These are phyloP conservation scores for Botia almorhae DNA, from an alignment of 2,797 vertebrate genomes.

Conservation along the genomic window DNA sequence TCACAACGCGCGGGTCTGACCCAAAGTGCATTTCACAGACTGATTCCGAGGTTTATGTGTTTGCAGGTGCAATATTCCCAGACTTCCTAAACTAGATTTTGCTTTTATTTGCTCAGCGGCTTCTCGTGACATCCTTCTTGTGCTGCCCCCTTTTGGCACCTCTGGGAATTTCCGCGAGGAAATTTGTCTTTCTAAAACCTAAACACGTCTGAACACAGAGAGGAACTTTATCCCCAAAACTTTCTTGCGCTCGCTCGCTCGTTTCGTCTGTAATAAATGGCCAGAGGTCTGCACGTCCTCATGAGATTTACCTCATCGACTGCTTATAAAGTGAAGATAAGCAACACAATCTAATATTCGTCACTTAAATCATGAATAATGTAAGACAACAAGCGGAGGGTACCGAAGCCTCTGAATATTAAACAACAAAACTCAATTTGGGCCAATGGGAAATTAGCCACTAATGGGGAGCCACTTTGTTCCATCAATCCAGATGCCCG, in stretches of 20 bases:
- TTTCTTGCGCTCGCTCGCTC: slow-evolving; percentile 47
- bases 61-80: background rate
- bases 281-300: slow-evolving; percentile 49
- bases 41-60: slow-evolving; percentile 9
- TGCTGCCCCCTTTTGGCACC: slow-evolving; percentile 44
- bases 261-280: slow-evolving; percentile 66
- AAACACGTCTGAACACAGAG: slow-evolving; percentile 26
- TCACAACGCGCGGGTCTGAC: slow-evolving; percentile 26
- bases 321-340: slow-evolving; percentile 70
- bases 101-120: slow-evolving; percentile 65
- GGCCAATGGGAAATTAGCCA: slow-evolving; percentile 68
- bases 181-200: background rate
- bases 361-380: slow-evolving; percentile 78
- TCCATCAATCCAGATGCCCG: slow-evolving; percentile 58
- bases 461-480: slow-evolving; percentile 68
- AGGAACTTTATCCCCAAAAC: slow-evolving; percentile 43
- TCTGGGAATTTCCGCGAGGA: slow-evolving; percentile 4
- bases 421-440: slow-evolving; percentile 77
- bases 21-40: slow-evolving; percentile 39
- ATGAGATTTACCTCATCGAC: slow-evolving; percentile 68
- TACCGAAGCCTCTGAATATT: slow-evolving; percentile 73
- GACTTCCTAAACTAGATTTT: slow-evolving; percentile 61
- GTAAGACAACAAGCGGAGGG: slow-evolving; percentile 66
- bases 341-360: slow-evolving; percentile 76
- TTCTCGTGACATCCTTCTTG: slow-evolving; percentile 54